Evolutionary conservation across 2,888 invertebrate species (phyloP), one percentile per base, ranked within the genome.

Genomic region (Drosophila affinis): DNA sequence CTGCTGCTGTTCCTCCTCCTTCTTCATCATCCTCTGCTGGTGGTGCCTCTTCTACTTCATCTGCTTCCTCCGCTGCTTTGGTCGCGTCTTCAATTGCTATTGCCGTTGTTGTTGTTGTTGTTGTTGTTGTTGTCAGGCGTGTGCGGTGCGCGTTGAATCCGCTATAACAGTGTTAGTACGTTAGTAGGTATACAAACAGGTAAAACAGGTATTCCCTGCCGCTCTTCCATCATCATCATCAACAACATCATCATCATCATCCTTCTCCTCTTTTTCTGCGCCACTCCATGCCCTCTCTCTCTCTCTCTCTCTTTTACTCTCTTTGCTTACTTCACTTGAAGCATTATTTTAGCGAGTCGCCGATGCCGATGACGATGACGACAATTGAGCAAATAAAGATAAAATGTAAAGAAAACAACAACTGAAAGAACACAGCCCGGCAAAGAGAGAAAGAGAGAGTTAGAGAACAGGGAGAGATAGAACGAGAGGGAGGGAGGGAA

Each of bases 81-180:
- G 61, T 52, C 18, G 56, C 60, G 54, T 73, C 72, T 73, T 73
- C 75, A 73, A 74, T 71, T 65, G 63, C 62, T 72, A 53, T 44
- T 59, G 21, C 58, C 45, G 62, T 54, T 60, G 81, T 34, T 71
- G 76, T 77, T 72, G 81, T 70, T 73, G 77, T 5, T 5, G 62
- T 27, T 49, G 68, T 55, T 46, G 62, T 39, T 57, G 62, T 56
- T 73, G 77, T 67, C 82, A 77, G 87, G 84, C 81, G 81, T 87
- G 79, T 85, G 86, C 79, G 85, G 68, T 69, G 65, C 74, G 79
- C 67, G 65, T 75, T 79, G 89, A 81, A 89, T 90, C 91, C 91
- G 90, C 91, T 90, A 91, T 91, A 91, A 90, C 86, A 91, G 89
- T 91, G 91, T 91, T 91, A 91, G 91, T 91, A 91, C 91, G 91